Percentiles rank a stretch among this genome's conserved stretches.
These are phyloP conservation scores for Cephus nigrinus DNA, from an alignment of 2,888 invertebrate genomes.

Conservation along the genomic window DNA sequence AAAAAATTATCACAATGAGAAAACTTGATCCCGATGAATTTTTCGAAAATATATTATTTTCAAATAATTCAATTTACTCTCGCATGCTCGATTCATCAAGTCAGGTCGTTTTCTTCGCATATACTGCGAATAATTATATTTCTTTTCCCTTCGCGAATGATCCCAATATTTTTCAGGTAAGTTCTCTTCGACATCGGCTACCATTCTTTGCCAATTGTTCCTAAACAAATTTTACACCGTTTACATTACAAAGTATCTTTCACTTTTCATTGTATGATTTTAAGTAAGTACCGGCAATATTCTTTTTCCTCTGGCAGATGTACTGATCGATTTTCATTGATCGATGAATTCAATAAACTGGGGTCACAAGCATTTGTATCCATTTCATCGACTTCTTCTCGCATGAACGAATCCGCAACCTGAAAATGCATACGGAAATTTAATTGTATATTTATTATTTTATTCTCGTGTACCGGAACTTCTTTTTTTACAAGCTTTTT, in stretches of 20 bases:
- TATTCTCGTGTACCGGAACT: neutral
- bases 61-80: neutral
- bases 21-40: neutral
- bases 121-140: neutral
- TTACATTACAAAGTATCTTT: neutral
- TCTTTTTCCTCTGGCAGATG: neutral
- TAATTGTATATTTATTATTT: neutral
- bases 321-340: constrained; percentile 1
- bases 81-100: neutral
- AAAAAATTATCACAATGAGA: neutral
- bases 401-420: constrained; percentile 19
- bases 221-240: neutral
- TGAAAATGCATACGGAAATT: neutral
- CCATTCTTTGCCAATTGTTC: neutral
- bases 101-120: neutral
- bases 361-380: constrained; percentile 3
- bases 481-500: neutral
- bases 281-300: neutral
- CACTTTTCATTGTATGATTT: neutral
- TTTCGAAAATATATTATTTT: neutral
- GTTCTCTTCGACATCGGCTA: neutral
- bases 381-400: constrained; percentile 10
- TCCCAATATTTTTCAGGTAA: neutral
- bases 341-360: constrained; percentile 4
- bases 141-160: neutral